phyloP scores from a whole-genome alignment of 2,888 invertebrate species.

The Drosophila pseudotakahashii region DNA sequence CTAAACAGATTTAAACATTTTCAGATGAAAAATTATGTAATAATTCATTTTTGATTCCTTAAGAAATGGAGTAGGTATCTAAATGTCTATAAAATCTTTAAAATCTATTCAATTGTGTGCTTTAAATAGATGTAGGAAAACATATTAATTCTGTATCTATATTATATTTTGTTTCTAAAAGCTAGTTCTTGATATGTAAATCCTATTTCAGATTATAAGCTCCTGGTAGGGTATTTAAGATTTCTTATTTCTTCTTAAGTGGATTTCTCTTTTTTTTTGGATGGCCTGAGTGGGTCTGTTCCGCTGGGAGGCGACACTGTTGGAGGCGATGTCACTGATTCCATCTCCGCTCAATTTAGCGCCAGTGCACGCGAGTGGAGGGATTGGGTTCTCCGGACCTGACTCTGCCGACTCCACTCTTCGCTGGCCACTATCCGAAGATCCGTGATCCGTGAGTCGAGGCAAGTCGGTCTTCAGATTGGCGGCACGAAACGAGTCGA shows the following conservation, averaged over 20 bases:
- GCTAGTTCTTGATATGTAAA: too few relatives aligned
- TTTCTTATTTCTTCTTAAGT: background rate
- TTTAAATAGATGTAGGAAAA: too few relatives aligned
- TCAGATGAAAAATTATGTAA: too few relatives aligned
- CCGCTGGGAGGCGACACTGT: slow-evolving; percentile 45
- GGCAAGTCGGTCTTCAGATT: slow-evolving; percentile 48
- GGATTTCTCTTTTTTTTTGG: slow-evolving; percentile 10
- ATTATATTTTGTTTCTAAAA: too few relatives aligned
- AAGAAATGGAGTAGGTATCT: too few relatives aligned
- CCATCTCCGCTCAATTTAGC: slow-evolving; percentile 61
- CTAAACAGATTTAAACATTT: too few relatives aligned
- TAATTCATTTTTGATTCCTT: too few relatives aligned
- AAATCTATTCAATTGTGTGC: too few relatives aligned
- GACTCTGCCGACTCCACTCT: slow-evolving; percentile 6
- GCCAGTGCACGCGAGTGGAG: slow-evolving; percentile 64
- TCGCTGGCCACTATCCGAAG: slow-evolving; percentile 15
- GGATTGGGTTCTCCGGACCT: slow-evolving; percentile 13
- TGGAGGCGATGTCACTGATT: slow-evolving; percentile 56
- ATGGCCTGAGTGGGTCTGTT: slow-evolving; percentile 33
- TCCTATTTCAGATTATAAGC: too few relatives aligned
- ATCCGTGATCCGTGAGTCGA: slow-evolving; percentile 37
- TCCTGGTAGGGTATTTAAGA: slow-evolving; percentile 33
- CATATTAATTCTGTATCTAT: too few relatives aligned
- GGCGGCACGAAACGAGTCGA: slow-evolving; percentile 65
- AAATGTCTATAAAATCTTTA: too few relatives aligned